phyloP scores from a whole-genome alignment of 64 coral and sea anemone genomes.

The Actinia equina region DNA sequence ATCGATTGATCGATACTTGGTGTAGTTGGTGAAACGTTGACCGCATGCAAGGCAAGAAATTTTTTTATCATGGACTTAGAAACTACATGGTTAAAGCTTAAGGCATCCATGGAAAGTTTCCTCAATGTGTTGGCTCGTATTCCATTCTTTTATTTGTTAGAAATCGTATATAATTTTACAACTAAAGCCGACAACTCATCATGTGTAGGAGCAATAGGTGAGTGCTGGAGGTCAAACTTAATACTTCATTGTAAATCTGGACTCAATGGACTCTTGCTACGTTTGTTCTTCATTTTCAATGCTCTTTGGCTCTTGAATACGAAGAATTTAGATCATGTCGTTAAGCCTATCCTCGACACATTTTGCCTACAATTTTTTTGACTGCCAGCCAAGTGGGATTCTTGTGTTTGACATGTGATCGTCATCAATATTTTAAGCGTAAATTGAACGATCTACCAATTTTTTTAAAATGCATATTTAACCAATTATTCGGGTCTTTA shows the following conservation, averaged over 20 bases:
- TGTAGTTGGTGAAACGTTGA: no score
- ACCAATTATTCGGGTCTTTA: no score
- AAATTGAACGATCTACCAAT: no score
- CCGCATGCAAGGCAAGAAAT: background rate
- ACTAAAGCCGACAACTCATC: slow-evolving; percentile 7
- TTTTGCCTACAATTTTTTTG: background rate
- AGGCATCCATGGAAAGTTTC: slow-evolving; percentile 4
- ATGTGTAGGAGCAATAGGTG: slow-evolving; percentile 19
- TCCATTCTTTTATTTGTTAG: slow-evolving; percentile 29
- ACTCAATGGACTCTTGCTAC: background rate
- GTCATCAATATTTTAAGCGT: no score
- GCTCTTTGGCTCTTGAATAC: background rate
- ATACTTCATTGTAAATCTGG: no score
- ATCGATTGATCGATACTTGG: background rate
- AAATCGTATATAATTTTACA: slow-evolving; percentile 19
- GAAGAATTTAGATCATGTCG: background rate
- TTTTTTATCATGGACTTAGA: slow-evolving; percentile 9
- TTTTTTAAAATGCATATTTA: no score
- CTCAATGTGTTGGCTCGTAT: slow-evolving; percentile 21
- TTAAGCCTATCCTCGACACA: no score
- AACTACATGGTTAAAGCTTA: background rate
- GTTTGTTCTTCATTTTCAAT: background rate
- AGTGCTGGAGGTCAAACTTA: background rate
- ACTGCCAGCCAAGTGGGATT: background rate
- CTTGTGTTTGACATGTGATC: no score